These are phyloP conservation scores for Varanus komodoensis DNA, from an alignment of 2,113 vertebrate species.

Conservation along the genomic window DNA sequence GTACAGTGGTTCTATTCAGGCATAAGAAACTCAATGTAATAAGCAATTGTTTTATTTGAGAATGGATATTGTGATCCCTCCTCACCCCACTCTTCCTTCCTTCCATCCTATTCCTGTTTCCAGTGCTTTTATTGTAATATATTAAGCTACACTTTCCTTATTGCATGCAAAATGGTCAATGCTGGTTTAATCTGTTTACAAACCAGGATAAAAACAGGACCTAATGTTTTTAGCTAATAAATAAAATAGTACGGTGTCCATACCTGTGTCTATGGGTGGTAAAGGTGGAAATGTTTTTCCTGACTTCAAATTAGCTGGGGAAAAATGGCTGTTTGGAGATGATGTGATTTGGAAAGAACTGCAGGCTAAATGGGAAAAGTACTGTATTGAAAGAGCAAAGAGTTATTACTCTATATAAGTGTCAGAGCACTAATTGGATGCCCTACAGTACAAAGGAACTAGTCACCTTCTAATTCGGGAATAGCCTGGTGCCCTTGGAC, in stretches of 20 bases:
- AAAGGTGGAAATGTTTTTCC: not conserved
- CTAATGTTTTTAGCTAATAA: not conserved
- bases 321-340: not conserved
- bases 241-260: not conserved
- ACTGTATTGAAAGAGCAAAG: not conserved
- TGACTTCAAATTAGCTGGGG: not conserved
- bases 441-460: slow-evolving; percentile 32
- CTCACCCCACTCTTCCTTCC: not conserved
- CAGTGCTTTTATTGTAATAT: not conserved
- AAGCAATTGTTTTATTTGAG: not conserved
- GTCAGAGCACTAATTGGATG: not conserved
- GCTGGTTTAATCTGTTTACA: not conserved
- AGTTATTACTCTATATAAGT: slow-evolving; percentile 16
- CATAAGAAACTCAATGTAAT: not conserved
- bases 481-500: not conserved
- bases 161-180: not conserved
- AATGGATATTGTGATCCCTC: not conserved
- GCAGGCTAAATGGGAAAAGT: not conserved
- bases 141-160: not conserved
- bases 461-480: slow-evolving; percentile 35
- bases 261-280: not conserved
- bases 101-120: not conserved
- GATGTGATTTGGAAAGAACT: slow-evolving; percentile 4
- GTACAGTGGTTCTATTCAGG: not conserved
- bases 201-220: not conserved